A percentile compares a stretch with the other conserved stretches of the same genome.
Evolutionary conservation across 2,797 vertebrate genomes (phyloP).

Genomic region (Rhadinocentrus ornatus): DNA sequence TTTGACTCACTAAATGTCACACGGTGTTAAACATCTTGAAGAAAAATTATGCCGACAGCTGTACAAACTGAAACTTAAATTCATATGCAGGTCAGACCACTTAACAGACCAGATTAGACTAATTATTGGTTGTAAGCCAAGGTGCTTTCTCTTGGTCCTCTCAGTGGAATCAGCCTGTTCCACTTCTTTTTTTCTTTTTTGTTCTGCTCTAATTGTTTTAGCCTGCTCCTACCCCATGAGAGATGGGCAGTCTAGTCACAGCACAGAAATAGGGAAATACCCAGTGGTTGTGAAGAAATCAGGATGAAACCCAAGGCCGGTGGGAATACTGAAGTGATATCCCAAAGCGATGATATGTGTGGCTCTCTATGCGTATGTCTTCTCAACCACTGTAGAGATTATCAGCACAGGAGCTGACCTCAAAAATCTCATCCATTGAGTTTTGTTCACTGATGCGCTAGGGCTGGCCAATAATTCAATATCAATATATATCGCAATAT

Average conservation of each 20-base stretch:
- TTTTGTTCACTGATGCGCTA: constrained; percentile 36
- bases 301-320: constrained; percentile 70
- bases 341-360: constrained; percentile 36
- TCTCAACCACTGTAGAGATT: constrained; percentile 50
- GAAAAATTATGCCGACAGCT: constrained; percentile 17
- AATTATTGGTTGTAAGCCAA: constrained; percentile 46
- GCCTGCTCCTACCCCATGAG: constrained; percentile 53
- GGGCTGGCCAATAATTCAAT: no score
- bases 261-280: constrained; percentile 76
- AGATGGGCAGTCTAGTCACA: constrained; percentile 66
- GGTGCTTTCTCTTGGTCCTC: constrained; percentile 58
- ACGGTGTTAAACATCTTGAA: constrained; percentile 4
- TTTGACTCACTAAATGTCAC: constrained; percentile 37
- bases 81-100: constrained; percentile 11
- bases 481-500: no score
- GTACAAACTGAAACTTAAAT: constrained; percentile 23
- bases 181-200: constrained; percentile 58
- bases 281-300: constrained; percentile 72
- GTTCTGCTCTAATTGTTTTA: constrained; percentile 83
- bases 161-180: constrained; percentile 58
- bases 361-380: constrained; percentile 23
- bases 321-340: constrained; percentile 64
- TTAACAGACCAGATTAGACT: constrained; percentile 37
- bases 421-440: constrained; percentile 36
- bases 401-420: constrained; percentile 51